Base-by-base conservation (phyloP, 2,797 vertebrate species). In the Molossus alvarezi region DNA sequence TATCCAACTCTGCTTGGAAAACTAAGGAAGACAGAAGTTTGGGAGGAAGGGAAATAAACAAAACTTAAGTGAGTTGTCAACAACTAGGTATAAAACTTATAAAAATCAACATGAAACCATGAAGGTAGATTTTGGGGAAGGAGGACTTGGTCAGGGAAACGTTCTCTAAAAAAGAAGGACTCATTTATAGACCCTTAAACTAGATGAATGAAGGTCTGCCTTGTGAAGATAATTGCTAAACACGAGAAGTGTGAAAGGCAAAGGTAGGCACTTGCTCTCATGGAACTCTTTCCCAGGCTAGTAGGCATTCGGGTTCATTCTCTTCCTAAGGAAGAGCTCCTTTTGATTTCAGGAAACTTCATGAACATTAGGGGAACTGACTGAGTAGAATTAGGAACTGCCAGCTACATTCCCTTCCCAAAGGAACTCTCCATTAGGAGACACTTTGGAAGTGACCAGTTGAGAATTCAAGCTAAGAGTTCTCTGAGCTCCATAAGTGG, bases 51-150 rank as follows among this genome's bases (percentile, higher is more conserved):
- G 27, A 73, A 67, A 83, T 33, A 14, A 89, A 69, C 1, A 20
- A 79, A 79, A 90, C 27, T 77, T 41, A 88, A 90, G 33, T 64
- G 25, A 93, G 65, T 0, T 92, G 69, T 64, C 88, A 79, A n/a
- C 73, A 93, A 90, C 48, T 92, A 85, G 71, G 27, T 85, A 21
- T 58, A 91, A 91, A 37, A 79, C 62, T 88, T 81, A 82, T 2
- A 67, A 86, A 95, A 92, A 17, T 82, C 67, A 67, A 60, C 21
- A 55, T 73, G 48, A 80, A 96, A 71, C 45, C 64, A 57, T 33
- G 53, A 81, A 45, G 53, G 86, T 88, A 29, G 11, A 55, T 57
- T 33, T 72, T 84, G 18, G 55, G 33, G 86, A 88, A 80, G 29
- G 58, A 73, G 53, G 92, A n/a, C 37, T 72, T 77, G 17, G 1